Conservation (phyloP, 2,113 vertebrate species). For the Ancistrus triradiatus region DNA sequence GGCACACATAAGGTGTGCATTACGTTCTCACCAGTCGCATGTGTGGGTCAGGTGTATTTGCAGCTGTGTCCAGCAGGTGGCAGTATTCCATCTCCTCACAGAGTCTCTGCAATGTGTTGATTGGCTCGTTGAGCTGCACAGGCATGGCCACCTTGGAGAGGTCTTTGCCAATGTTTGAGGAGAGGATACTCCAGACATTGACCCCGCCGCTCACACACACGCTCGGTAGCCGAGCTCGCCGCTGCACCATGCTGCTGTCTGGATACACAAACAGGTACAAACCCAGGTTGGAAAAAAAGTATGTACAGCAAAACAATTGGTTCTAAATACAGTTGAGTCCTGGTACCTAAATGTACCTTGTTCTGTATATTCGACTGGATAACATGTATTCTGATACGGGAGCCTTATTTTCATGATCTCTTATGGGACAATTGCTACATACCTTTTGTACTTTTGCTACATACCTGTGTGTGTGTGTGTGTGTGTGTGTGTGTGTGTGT, state of each 20-base stretch:
- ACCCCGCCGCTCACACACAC: constrained; percentile 25
- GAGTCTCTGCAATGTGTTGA: constrained; percentile 91
- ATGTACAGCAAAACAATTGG: neutral
- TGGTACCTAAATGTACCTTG: too few species aligned
- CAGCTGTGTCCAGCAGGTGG: constrained; percentile 86
- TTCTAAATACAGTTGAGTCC: neutral
- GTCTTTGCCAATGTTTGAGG: constrained; percentile 96
- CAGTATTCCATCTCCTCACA: constrained; percentile 97
- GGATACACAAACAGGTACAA: constrained; percentile 33
- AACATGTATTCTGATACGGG: too few species aligned
- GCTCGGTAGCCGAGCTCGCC: constrained; percentile 26
- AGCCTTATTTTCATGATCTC: too few species aligned
- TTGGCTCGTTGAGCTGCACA: constrained; percentile 88
- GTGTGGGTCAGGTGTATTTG: constrained; percentile 65
- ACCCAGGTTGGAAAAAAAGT: too few species aligned
- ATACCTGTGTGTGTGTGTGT: neutral
- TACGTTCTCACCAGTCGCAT: constrained; percentile 80
- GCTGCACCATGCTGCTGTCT: constrained; percentile 67
- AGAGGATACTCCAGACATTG: constrained; percentile 88
- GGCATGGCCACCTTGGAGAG: constrained; percentile 97
- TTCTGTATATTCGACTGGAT: too few species aligned
- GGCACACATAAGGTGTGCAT: too few species aligned
- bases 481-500: neutral
- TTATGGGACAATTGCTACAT: too few species aligned
- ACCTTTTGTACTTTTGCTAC: too few species aligned